Base-by-base conservation (phyloP, 2,797 vertebrate genomes). In the Chelonia mydas region DNA sequence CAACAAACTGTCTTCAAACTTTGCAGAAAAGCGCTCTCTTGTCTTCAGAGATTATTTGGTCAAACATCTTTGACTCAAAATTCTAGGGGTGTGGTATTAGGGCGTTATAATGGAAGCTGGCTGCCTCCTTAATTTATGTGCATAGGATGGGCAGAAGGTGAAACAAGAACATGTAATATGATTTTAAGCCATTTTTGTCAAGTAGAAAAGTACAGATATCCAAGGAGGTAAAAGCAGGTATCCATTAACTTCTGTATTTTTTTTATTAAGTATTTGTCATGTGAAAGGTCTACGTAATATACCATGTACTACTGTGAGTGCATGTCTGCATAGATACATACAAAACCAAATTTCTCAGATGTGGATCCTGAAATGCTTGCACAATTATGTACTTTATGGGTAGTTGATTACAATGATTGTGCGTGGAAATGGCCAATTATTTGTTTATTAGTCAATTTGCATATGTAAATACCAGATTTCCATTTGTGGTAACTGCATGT, bases 301-400 rank as follows among this genome's bases (percentile, higher is more conserved):
- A 0, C 8, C 21, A 33, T 51, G 9, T 54, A 12, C 68, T 53
- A 68, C 54, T 27, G 23, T 0, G 0, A n/a, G 37, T 41, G 10
- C 92, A 77, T 59, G 9, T 53, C 37, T 55, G 51, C 86, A 23
- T 80, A 53, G 50, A 49, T 76, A 2, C 28, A n/a, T n/a, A 54
- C 4, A 45, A n/a, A 25, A 49, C 33, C 5, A 19, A 41, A 33
- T 57, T 57, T 49, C 47, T 31, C 55, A 76, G 7, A 33, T 1
- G 16, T 2, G 3, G 2, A 8, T 13, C 55, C 57, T 85, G 33
- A 68, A 68, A n/a, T 68, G 61, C 8, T 68, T 68, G 61, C 33
- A 68, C 33, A 37, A 68, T 68, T 87, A 33, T 51, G 10, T 1
- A 0, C 57, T n/a, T 25, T 72, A 5, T 6, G 1, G 17, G 11